Evolutionary conservation across 2,888 invertebrate species (phyloP).

Genomic region (Synanthedon formicaeformis): DNA sequence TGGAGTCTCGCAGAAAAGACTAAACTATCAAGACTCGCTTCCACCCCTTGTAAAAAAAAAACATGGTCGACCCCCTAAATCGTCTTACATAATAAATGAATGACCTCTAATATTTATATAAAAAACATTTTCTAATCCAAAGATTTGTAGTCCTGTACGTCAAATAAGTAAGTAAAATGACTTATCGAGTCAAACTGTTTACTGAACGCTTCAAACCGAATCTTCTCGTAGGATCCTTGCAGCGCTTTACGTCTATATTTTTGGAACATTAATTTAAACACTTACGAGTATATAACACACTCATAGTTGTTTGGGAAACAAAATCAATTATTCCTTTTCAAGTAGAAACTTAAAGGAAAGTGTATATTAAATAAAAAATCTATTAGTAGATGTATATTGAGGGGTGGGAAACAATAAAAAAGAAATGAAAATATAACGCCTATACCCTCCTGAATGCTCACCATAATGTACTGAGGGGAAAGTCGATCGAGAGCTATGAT

Average conservation of each 20-base stretch:
- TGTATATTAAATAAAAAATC: no score
- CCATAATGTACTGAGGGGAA: not conserved
- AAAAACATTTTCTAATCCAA: not conserved
- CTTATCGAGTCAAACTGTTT: conserved; percentile 34
- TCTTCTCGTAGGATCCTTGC: conserved; percentile 6
- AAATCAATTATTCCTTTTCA: no score
- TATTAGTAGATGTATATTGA: no score
- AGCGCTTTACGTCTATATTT: not conserved
- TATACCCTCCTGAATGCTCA: no score
- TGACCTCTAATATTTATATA: not conserved
- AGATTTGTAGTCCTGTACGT: not conserved
- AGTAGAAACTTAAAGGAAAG: no score
- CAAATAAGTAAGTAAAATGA: conserved; percentile 23
- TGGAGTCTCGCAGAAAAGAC: no score
- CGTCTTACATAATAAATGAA: no score
- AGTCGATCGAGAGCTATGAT: not conserved
- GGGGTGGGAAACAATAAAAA: no score
- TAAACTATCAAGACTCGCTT: no score
- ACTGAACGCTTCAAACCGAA: conserved; percentile 29
- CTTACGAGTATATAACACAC: not conserved
- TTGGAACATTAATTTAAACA: not conserved
- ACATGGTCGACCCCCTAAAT: no score
- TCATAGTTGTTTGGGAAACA: not conserved
- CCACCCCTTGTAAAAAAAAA: no score
- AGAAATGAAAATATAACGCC: no score